These are phyloP conservation scores for Cyrtonyx montezumae DNA, from an alignment of 2,113 vertebrate species.

Conservation along the genomic window DNA sequence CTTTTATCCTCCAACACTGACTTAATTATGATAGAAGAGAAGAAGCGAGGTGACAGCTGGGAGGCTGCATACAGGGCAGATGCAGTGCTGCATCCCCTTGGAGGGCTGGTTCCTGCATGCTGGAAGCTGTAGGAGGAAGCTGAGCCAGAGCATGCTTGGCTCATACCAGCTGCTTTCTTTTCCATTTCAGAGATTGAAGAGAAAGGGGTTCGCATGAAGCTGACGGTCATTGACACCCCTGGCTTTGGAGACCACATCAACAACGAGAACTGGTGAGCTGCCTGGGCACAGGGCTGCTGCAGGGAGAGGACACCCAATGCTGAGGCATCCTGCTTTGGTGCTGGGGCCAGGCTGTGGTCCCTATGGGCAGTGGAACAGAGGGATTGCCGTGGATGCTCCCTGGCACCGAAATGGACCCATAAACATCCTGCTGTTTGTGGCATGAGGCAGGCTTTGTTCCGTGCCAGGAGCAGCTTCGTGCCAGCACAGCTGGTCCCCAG, in stretches of 20 bases:
- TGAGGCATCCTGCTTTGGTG: background rate
- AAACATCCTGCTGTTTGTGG: slow-evolving; percentile 36
- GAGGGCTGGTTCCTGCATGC: background rate
- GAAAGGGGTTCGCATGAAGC: slow-evolving; percentile 97
- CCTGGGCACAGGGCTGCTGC: fast-evolving
- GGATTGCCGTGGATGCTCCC: background rate
- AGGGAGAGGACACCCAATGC: background rate
- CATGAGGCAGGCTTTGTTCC: slow-evolving; percentile 57
- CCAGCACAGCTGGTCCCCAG: background rate
- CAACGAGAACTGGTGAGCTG: slow-evolving; percentile 95
- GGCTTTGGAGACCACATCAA: slow-evolving; percentile 99
- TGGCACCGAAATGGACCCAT: background rate
- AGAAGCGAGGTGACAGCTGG: fast-evolving
- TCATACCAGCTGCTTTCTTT: background rate
- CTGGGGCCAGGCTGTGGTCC: background rate
- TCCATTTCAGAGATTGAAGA: slow-evolving; percentile 90
- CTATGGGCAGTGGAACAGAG: fast-evolving
- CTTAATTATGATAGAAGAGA: background rate
- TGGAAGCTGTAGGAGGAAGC: background rate
- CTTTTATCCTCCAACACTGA: background rate
- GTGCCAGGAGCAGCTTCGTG: slow-evolving; percentile 27
- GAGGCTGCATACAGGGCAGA: background rate
- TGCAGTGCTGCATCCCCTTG: background rate
- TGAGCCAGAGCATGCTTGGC: fast-evolving
- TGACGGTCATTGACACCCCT: slow-evolving; percentile 95